A percentile compares a stretch with the other conserved stretches of the same genome.
These are phyloP conservation scores for Tenrec ecaudatus DNA, from an alignment of 2,113 vertebrate species.

Conservation along the genomic window DNA sequence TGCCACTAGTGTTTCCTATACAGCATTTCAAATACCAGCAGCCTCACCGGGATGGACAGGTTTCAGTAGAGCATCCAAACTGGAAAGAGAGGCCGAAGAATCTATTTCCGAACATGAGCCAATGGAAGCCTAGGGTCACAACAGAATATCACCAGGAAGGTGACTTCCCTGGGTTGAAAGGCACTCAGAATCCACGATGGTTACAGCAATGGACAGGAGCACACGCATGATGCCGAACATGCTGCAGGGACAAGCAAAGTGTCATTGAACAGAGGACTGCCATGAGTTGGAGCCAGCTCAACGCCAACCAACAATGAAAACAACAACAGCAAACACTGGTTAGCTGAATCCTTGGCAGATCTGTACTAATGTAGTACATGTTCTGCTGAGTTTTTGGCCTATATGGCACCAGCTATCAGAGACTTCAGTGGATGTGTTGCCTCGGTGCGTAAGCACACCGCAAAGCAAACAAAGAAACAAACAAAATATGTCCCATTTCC, in stretches of 20 bases:
- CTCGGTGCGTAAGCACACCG: fast-evolving
- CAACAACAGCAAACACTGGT: not conserved
- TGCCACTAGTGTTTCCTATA: not conserved
- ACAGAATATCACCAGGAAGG: not conserved
- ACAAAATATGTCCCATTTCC: not conserved
- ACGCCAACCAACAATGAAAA: not conserved
- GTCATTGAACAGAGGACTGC: not conserved
- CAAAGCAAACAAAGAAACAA: not conserved
- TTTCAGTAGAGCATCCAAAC: not conserved
- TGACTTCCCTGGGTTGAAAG: not conserved
- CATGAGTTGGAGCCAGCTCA: not conserved
- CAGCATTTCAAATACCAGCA: not conserved
- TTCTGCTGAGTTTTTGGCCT: not conserved
- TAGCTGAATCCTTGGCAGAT: no score
- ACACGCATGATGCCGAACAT: not conserved
- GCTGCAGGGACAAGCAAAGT: not conserved
- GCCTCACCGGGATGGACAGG: not conserved
- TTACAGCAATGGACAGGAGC: not conserved
- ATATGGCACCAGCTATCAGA: not conserved
- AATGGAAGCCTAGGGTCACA: not conserved
- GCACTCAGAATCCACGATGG: not conserved
- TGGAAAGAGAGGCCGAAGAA: not conserved
- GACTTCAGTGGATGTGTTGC: not conserved
- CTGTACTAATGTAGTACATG: fast-evolving
- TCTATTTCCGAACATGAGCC: not conserved